Evolutionary conservation across 2,797 vertebrate species (phyloP).

Genomic region (Leptodactylus fallax): DNA sequence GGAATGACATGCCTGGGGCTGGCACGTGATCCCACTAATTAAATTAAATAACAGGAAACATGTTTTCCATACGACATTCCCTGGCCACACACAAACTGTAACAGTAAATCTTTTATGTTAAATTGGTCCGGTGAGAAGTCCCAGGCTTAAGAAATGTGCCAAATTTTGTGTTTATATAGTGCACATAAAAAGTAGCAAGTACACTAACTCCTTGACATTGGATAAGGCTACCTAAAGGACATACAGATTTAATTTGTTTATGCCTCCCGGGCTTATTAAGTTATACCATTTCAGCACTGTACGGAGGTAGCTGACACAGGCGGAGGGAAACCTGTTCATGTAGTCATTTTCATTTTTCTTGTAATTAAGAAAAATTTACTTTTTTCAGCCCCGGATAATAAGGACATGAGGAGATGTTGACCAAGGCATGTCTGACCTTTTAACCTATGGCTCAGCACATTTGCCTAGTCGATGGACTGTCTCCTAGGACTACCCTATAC

Average conservation of each 20-base stretch:
- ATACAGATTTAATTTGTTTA: constrained; percentile 53
- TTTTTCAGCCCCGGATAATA: not conserved
- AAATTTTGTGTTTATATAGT: constrained; percentile 61
- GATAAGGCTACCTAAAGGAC: constrained; percentile 50
- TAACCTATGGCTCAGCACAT: not conserved
- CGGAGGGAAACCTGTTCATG: not conserved
- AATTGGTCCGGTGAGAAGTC: constrained; percentile 69
- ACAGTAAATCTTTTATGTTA: constrained; percentile 83
- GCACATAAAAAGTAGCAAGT: constrained; percentile 66
- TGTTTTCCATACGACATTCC: constrained; percentile 83
- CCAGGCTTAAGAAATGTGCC: constrained; percentile 61
- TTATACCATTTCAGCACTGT: constrained; percentile 72
- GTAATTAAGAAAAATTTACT: not conserved
- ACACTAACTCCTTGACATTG: constrained; percentile 52
- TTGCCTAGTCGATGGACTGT: not conserved
- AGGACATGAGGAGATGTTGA: not conserved
- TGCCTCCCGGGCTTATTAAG: constrained; percentile 49
- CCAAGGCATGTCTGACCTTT: not conserved
- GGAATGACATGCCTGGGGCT: constrained; percentile 82
- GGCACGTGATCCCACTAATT: constrained; percentile 84
- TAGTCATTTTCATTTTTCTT: not conserved
- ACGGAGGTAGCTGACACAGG: constrained; percentile 17
- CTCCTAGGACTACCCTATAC: not conserved
- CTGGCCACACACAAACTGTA: constrained; percentile 86
- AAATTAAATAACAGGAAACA: constrained; percentile 89